A percentile compares a stretch with the other conserved stretches of the same genome.
These are phyloP conservation scores for Standfussiana lucernea DNA, from an alignment of 2,888 invertebrate species.

Conservation along the genomic window DNA sequence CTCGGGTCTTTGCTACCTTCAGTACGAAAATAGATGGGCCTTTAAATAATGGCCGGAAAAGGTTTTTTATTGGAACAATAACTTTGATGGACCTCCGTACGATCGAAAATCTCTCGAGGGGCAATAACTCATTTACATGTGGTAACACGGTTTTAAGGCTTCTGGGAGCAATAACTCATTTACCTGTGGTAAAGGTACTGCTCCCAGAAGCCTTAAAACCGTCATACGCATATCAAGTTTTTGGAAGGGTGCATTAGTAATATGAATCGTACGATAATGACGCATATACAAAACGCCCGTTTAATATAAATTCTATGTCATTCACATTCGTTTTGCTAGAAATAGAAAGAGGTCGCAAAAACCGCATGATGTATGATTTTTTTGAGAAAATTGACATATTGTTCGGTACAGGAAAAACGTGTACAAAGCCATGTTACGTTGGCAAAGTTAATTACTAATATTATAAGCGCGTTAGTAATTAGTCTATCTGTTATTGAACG, in stretches of 20 bases:
- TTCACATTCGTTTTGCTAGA: slow-evolving; percentile 9
- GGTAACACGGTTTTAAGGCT: too few species aligned
- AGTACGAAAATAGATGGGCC: neutral
- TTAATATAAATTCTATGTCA: slow-evolving; percentile 6
- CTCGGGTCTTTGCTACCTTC: neutral
- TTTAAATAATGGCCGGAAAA: neutral
- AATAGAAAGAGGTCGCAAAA: slow-evolving; percentile 5
- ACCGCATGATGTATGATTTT: slow-evolving; percentile 19
- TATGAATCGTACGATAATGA: slow-evolving; percentile 23
- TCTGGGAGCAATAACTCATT: too few species aligned
- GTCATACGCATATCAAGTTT: neutral
- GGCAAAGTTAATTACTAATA: neutral
- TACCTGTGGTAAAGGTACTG: neutral
- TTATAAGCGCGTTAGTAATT: neutral
- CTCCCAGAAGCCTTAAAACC: slow-evolving; percentile 1
- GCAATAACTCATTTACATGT: too few species aligned
- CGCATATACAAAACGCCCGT: slow-evolving; percentile 8
- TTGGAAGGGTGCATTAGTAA: neutral
- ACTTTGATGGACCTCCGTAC: neutral
- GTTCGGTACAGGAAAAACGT: slow-evolving; percentile 13
- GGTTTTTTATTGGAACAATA: neutral
- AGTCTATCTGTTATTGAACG: neutral
- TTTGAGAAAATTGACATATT: slow-evolving; percentile 15
- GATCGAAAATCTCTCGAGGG: neutral
- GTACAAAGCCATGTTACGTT: neutral